Conservation (phyloP, 2,113 vertebrate genomes). For the Lophius piscatorius region DNA sequence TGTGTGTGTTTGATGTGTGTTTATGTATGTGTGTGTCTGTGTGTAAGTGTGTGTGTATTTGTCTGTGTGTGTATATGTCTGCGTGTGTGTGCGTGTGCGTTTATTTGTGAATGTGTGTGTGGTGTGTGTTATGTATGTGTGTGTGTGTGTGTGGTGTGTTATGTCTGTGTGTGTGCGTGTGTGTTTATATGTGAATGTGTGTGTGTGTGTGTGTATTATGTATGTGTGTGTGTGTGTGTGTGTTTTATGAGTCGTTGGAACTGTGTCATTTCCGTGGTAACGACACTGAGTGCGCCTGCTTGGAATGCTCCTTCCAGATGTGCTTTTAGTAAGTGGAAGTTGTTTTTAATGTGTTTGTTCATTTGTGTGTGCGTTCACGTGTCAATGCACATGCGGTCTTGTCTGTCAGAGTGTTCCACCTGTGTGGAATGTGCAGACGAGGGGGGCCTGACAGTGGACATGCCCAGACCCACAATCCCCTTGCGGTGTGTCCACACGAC, state of each 20-base stretch:
- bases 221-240: conserved; percentile 9
- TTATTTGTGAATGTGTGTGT: too few relatives aligned
- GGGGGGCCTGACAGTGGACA: conserved; percentile 24
- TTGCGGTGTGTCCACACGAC: conserved; percentile 38
- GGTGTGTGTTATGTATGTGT: too few relatives aligned
- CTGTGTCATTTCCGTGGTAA: conserved; percentile 55
- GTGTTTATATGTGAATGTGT: too few relatives aligned
- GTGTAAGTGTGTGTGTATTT: too few relatives aligned
- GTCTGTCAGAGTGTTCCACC: conserved; percentile 39
- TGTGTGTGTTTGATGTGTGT: too few relatives aligned
- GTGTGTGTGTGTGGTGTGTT: too few relatives aligned
- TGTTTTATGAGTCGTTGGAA: conserved; percentile 22
- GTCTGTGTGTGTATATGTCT: too few relatives aligned
- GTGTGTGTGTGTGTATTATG: conserved; percentile 8
- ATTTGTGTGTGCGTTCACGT: conserved; percentile 10
- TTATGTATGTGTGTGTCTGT: too few relatives aligned
- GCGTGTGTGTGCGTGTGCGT: too few relatives aligned
- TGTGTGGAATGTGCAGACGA: conserved; percentile 50
- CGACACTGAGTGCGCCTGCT: conserved; percentile 42
- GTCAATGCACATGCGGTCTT: conserved; percentile 17
- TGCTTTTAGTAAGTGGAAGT: conserved; percentile 63
- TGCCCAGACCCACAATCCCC: conserved; percentile 54
- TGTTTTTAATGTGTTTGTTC: conserved; percentile 33
- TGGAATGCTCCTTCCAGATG: conserved; percentile 81
- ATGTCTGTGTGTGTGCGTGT: too few relatives aligned